Conservation (phyloP, 2,113 vertebrate genomes). For the Varanus komodoensis region DNA sequence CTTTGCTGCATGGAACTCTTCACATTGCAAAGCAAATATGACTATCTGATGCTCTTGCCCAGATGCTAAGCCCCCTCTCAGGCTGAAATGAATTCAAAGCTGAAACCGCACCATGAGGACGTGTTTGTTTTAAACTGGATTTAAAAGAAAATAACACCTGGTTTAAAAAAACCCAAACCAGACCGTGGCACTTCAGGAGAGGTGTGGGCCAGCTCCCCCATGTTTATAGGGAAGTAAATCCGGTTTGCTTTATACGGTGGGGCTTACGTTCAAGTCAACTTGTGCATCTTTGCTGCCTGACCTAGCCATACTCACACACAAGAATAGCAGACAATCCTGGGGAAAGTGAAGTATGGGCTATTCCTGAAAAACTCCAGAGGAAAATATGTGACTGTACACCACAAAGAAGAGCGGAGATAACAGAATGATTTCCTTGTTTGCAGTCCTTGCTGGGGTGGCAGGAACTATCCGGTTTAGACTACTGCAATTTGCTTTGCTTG, state of each 20-base stretch:
- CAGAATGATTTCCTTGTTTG: neutral
- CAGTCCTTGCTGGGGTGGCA: no score
- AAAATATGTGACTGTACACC: no score
- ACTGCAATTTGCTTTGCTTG: no score
- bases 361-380: no score
- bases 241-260: neutral
- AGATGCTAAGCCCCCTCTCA: no score
- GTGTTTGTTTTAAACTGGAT: neutral
- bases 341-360: no score
- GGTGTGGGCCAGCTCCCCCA: neutral
- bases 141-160: neutral
- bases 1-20: slow-evolving; percentile 29
- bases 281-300: neutral
- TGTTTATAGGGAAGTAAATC: neutral
- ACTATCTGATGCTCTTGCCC: neutral
- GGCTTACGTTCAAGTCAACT: neutral
- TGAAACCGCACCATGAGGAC: neutral
- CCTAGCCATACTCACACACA: no score
- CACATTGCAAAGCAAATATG: neutral
- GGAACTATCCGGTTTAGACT: no score
- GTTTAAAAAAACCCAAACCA: neutral
- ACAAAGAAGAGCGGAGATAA: neutral
- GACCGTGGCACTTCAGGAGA: neutral
- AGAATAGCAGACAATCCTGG: no score
- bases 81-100: rapidly evolving